These are phyloP conservation scores for Mandrillus leucophaeus DNA, from an alignment of 2,113 vertebrate genomes.

Conservation along the genomic window DNA sequence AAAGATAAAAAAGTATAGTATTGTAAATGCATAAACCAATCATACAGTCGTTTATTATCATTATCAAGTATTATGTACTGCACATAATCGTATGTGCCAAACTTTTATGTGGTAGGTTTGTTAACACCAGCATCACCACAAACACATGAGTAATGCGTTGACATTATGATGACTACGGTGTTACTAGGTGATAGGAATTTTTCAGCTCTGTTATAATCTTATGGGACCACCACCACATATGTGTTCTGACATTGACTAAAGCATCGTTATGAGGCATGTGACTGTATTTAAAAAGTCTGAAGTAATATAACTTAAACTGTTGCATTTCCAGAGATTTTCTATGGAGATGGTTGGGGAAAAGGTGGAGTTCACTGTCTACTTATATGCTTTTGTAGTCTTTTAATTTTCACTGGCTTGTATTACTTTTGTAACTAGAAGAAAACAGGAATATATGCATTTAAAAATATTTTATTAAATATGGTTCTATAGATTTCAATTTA, in stretches of 20 bases:
- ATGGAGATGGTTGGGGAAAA: not conserved
- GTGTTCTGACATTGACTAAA: not conserved
- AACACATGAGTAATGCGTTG: not conserved
- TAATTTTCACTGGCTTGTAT: not conserved
- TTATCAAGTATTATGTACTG: not conserved
- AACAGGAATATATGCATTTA: not conserved
- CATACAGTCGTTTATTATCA: not conserved
- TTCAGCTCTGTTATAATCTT: not conserved
- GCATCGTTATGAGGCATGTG: not conserved
- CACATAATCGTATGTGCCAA: not conserved
- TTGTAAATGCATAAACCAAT: not conserved
- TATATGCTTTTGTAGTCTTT: not conserved
- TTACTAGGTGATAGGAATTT: not conserved
- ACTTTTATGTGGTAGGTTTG: not conserved
- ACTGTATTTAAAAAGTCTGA: constrained; percentile 27
- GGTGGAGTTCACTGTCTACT: not conserved
- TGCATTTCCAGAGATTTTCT: constrained; percentile 11
- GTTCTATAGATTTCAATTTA: constrained; percentile 12
- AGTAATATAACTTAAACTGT: not conserved
- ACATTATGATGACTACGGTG: not conserved
- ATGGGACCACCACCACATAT: not conserved
- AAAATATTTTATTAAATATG: not conserved
- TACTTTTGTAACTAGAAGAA: constrained; percentile 18
- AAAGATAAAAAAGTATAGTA: not conserved
- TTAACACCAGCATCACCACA: not conserved